Base-by-base conservation (phyloP, 2,888 invertebrate species). In the Melieria picta region DNA sequence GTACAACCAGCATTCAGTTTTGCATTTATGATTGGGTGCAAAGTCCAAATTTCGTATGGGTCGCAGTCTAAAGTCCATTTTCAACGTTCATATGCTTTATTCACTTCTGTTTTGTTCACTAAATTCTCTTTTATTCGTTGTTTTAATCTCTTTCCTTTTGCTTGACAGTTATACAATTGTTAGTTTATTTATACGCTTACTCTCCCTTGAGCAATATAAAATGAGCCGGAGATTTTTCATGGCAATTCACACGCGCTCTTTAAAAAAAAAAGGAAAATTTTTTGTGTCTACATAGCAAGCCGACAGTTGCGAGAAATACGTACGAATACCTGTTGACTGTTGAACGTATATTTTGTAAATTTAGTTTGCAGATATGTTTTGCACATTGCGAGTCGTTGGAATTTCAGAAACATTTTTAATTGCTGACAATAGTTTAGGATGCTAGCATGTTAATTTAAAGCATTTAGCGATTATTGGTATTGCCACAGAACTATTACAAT, bases 31-130 rank as follows among this genome's bases (percentile, higher is more conserved):
- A 50, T 46, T 61, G 68, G 73, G 82, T 82, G 77, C 82, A 83
- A 83, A 83, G 83, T 83, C 82, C 80, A 79, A 75, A 72, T 77
- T 79, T 78, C 79, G 81, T 80, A 81, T 82, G 81, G 81, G 82
- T 81, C 82, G 81, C 76, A 64, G 81, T 80, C 73, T 82, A 83
- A 84, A 83, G 86, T 86, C 82, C 85, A 86, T 84, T 83, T 85
- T 84, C 64, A 71, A 80, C 83, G 81, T 82, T 78, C 77, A 75
- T 76, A 72, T 67, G 66, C 66, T 57, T 56, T 46, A 57, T 62
- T 69, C 65, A 68, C 42, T 73, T 73, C 69, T 73, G 74, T 74
- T 74, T 74, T 74, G 71, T 63, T 72, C 66, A 69, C 62, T 50
- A 69, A 67, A 71, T 65, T 64, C 68, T 70, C 70, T 63, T 66